Evolutionary conservation across 2,113 vertebrate genomes (phyloP).

Genomic region (Megaptera novaeangliae): DNA sequence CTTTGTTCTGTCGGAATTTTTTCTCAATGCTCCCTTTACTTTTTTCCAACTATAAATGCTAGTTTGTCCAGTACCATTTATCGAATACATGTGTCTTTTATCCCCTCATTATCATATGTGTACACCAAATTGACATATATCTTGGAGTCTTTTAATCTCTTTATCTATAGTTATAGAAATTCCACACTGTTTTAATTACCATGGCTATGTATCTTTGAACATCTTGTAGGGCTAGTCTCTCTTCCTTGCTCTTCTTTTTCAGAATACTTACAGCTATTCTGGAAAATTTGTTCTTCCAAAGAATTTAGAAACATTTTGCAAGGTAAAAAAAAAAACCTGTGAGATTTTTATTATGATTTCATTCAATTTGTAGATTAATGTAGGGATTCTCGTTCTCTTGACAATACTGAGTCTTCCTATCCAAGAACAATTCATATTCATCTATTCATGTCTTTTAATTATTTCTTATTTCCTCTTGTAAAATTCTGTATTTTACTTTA

Average conservation of each 20-base stretch:
- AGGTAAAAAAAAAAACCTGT: not conserved
- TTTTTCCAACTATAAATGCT: not conserved
- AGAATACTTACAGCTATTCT: constrained; percentile 18
- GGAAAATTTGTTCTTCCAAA: constrained; percentile 39
- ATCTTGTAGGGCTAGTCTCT: constrained; percentile 22
- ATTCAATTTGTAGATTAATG: not conserved
- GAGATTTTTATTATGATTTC: constrained; percentile 2
- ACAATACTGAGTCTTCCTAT: not conserved
- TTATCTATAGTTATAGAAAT: not conserved
- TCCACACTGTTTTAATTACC: not conserved
- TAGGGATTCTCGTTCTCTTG: constrained; percentile 23
- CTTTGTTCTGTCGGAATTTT: not conserved
- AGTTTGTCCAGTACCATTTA: not conserved
- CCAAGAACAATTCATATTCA: not conserved
- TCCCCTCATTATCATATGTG: not conserved
- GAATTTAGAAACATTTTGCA: constrained; percentile 46
- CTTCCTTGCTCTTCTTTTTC: constrained; percentile 46
- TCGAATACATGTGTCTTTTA: not conserved
- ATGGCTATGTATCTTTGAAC: not conserved
- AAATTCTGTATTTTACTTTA: not conserved
- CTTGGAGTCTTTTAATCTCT: not conserved
- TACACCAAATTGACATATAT: not conserved
- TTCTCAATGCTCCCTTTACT: not conserved
- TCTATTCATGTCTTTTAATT: not conserved
- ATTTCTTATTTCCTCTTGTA: not conserved